Evolutionary conservation across 1,140 invertebrate genomes (phyloP).

Genomic region (Eupristina koningsbergeri): DNA sequence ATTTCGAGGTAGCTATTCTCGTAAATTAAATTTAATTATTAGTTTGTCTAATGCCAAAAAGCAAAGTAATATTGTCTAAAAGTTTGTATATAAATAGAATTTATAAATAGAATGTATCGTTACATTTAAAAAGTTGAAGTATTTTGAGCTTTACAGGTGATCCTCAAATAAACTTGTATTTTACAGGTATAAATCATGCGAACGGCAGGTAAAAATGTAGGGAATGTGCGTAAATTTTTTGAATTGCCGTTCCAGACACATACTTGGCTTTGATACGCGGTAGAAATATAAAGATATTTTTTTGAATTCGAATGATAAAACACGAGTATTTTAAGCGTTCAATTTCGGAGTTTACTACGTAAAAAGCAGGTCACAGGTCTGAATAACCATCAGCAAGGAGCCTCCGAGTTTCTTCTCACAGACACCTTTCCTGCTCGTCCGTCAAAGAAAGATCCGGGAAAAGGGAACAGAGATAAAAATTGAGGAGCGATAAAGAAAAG

Average conservation of each 20-base stretch:
- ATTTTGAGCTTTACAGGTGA: not conserved
- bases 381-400: not conserved
- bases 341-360: not conserved
- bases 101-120: too few species aligned
- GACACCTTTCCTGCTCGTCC: conserved; percentile 6
- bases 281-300: not conserved
- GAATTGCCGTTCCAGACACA: not conserved
- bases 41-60: too few species aligned
- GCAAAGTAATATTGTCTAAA: too few species aligned
- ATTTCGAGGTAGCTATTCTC: too few species aligned
- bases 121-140: not conserved
- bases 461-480: too few species aligned
- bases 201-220: not conserved
- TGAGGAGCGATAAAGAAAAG: not conserved
- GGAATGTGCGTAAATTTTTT: not conserved
- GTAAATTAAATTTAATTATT: too few species aligned
- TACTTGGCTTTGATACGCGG: not conserved
- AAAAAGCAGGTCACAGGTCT: conserved; percentile 16
- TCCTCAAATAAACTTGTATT: not conserved
- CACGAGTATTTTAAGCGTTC: not conserved
- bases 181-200: not conserved
- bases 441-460: too few species aligned
- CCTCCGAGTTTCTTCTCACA: not conserved
- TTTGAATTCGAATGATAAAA: not conserved
- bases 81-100: too few species aligned